These are phyloP conservation scores for Rhinogobius similis DNA, from an alignment of 2,113 vertebrate species.

Conservation along the genomic window DNA sequence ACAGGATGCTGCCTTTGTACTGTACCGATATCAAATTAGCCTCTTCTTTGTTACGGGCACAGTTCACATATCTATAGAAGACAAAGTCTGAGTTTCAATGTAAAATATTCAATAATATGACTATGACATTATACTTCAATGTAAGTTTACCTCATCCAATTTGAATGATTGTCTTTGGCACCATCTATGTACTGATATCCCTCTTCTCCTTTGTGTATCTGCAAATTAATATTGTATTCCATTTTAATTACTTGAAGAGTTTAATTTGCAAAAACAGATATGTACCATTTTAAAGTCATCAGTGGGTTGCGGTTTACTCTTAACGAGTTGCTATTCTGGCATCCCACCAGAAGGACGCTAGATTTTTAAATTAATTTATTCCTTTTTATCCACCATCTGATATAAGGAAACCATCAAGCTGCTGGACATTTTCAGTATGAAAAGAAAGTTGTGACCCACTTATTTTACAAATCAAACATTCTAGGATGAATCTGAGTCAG, in stretches of 20 bases:
- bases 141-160: constrained; percentile 83
- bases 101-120: not conserved
- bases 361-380: too few species aligned
- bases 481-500: too few species aligned
- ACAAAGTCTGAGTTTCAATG: not conserved
- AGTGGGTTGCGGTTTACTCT: too few species aligned
- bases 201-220: constrained; percentile 78
- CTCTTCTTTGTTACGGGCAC: constrained; percentile 69
- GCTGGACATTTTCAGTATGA: too few species aligned
- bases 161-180: constrained; percentile 75
- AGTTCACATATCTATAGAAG: constrained; percentile 70
- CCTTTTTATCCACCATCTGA: too few species aligned
- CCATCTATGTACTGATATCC: constrained; percentile 81
- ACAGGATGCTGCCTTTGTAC: constrained; percentile 74
- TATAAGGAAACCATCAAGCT: too few species aligned
- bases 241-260: not conserved
- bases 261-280: too few species aligned
- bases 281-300: too few species aligned
- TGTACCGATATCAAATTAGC: constrained; percentile 75
- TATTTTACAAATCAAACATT: too few species aligned
- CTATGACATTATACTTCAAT: not conserved
- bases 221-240: constrained; percentile 6
- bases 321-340: too few species aligned
- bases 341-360: too few species aligned
- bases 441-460: too few species aligned